Evolutionary conservation across 2,888 invertebrate genomes (phyloP).

Genomic region (Drosophila incognita): DNA sequence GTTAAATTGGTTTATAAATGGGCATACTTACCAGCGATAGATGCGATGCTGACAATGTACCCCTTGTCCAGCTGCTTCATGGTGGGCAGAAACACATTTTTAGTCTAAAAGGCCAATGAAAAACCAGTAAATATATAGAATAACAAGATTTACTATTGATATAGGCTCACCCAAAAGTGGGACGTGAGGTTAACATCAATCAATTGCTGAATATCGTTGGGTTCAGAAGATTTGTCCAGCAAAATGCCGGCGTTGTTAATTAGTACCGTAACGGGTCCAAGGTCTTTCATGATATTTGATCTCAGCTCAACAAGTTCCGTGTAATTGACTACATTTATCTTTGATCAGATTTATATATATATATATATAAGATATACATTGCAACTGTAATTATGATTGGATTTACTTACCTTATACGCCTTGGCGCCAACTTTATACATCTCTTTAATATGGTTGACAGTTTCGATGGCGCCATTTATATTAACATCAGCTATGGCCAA

Average conservation of each 20-base stretch:
- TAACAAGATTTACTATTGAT: too few species aligned
- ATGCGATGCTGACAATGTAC: constrained; percentile 83
- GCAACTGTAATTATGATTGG: not conserved
- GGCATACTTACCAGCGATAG: constrained; percentile 67
- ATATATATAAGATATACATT: not conserved
- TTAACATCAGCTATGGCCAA: constrained; percentile 80
- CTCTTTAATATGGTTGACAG: constrained; percentile 61
- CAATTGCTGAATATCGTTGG: constrained; percentile 80
- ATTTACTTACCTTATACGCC: constrained; percentile 69
- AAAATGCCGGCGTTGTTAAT: constrained; percentile 85
- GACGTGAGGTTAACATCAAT: constrained; percentile 84
- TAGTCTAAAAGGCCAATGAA: constrained; percentile 70
- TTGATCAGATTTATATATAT: not conserved
- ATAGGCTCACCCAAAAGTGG: constrained; percentile 83
- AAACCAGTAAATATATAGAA: not conserved
- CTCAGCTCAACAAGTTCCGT: constrained; percentile 65
- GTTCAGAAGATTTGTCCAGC: constrained; percentile 15
- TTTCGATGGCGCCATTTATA: constrained; percentile 66
- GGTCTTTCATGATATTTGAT: constrained; percentile 65
- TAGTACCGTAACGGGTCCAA: constrained; percentile 84
- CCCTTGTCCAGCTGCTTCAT: constrained; percentile 83
- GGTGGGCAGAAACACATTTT: constrained; percentile 81
- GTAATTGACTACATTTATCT: constrained; percentile 77
- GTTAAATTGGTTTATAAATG: not conserved
- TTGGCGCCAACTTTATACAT: constrained; percentile 64